Conservation (phyloP, 92 coral and sea anemone genomes). For the Galaxea fascicularis region DNA sequence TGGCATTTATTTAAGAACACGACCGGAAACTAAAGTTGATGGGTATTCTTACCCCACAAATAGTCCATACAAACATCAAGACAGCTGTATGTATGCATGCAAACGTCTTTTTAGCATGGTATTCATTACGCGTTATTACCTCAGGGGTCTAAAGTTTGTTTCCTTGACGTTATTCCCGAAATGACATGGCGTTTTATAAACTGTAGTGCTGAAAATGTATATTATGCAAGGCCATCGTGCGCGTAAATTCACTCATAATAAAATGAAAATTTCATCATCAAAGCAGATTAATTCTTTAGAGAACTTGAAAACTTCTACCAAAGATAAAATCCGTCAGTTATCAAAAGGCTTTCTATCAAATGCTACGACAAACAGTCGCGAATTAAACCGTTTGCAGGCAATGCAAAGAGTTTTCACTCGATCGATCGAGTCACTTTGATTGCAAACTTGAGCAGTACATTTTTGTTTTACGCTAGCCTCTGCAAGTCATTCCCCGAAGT, state of each 20-base stretch:
- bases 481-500: not conserved
- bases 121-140: not conserved
- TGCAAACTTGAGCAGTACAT: constrained; percentile 4
- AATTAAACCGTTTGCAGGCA: not conserved
- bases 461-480: not conserved
- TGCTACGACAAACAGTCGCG: not conserved
- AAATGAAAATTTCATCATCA: no score
- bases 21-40: not conserved
- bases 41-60: no score
- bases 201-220: no score
- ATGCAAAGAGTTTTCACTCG: not conserved
- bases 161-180: no score
- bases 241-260: no score
- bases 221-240: no score
- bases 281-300: no score
- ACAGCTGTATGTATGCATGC: no score
- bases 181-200: not conserved
- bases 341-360: not conserved
- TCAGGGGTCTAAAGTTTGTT: not conserved
- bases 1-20: no score
- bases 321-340: no score
- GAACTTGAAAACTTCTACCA: no score
- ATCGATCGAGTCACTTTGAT: not conserved
- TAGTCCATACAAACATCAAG: no score
- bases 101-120: not conserved